Conservation (phyloP, 2,888 invertebrate species). For the Cordilura impudica region DNA sequence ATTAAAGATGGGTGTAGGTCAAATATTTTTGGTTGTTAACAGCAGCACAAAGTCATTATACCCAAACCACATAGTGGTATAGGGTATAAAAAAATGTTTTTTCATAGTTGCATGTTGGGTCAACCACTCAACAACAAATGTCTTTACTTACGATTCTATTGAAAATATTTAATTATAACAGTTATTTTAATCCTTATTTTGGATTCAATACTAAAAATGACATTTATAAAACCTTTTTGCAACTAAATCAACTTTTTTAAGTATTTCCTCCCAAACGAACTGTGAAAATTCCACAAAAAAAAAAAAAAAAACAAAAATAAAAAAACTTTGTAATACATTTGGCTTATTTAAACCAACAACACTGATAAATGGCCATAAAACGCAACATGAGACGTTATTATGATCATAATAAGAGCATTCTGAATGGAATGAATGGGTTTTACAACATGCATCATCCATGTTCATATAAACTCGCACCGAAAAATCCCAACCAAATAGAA, state of each 20-base stretch:
- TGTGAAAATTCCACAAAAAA: background rate
- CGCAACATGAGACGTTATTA: conserved; percentile 49
- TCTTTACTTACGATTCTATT: too few relatives aligned
- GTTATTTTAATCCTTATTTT: too few relatives aligned
- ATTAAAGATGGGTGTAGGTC: too few relatives aligned
- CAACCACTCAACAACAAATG: too few relatives aligned
- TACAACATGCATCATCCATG: conserved; percentile 39
- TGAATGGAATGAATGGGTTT: conserved; percentile 1
- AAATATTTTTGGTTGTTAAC: too few relatives aligned
- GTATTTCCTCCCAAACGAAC: background rate
- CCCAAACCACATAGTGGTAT: too few relatives aligned
- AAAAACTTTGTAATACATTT: conserved; percentile 44
- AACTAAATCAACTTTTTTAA: background rate
- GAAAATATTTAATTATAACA: too few relatives aligned
- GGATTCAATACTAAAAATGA: too few relatives aligned
- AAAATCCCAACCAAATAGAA: too few relatives aligned
- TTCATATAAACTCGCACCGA: background rate
- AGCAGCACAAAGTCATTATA: too few relatives aligned
- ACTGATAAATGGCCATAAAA: conserved; percentile 56
- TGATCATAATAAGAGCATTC: conserved; percentile 32
- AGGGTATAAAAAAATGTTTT: too few relatives aligned
- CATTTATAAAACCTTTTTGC: background rate
- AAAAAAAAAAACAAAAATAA: background rate
- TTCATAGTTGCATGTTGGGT: too few relatives aligned
- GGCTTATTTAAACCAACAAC: conserved; percentile 53